phyloP scores from a whole-genome alignment of 2,113 vertebrate species.

The Lota lota region DNA sequence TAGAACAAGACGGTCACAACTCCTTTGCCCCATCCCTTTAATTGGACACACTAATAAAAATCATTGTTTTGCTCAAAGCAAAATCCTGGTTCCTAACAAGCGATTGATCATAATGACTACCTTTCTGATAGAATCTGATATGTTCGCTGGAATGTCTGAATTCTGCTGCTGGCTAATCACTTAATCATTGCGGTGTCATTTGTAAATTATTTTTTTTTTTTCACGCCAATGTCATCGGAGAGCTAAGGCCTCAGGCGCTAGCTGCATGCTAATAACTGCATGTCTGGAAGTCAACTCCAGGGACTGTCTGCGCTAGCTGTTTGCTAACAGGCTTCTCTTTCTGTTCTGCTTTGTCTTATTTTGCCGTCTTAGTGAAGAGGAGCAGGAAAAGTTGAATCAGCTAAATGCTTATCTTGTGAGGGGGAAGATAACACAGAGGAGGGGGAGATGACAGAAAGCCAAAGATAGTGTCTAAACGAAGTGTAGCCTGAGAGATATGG shows the following conservation, averaged over 20 bases:
- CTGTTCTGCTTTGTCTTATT: constrained; percentile 53
- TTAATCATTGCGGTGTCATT: constrained; percentile 39
- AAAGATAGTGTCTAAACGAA: constrained; percentile 19
- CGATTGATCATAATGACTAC: constrained; percentile 42
- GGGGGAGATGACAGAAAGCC: constrained; percentile 5
- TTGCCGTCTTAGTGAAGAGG: constrained; percentile 35
- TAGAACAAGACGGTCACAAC: constrained; percentile 45
- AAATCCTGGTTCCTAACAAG: constrained; percentile 46
- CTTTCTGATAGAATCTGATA: constrained; percentile 50
- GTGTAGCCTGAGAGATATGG: constrained; percentile 9
- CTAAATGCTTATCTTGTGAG: constrained; percentile 44
- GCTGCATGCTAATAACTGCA: constrained; percentile 61
- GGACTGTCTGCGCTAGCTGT: constrained; percentile 37
- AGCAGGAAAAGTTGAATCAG: constrained; percentile 4
- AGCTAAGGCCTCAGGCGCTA: constrained; percentile 47
- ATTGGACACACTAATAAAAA: constrained; percentile 46
- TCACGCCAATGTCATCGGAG: constrained; percentile 32
- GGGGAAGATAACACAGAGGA: background rate
- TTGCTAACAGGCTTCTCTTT: constrained; percentile 48
- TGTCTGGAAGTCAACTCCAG: constrained; percentile 55
- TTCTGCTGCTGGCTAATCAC: constrained; percentile 51
- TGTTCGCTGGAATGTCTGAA: constrained; percentile 44
- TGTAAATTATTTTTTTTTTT: constrained; percentile 28
- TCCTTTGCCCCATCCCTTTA: constrained; percentile 30
- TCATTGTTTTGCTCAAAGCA: constrained; percentile 39